Evolutionary conservation across 2,888 invertebrate species (phyloP).

Genomic region (Cosmopolites sordidus): DNA sequence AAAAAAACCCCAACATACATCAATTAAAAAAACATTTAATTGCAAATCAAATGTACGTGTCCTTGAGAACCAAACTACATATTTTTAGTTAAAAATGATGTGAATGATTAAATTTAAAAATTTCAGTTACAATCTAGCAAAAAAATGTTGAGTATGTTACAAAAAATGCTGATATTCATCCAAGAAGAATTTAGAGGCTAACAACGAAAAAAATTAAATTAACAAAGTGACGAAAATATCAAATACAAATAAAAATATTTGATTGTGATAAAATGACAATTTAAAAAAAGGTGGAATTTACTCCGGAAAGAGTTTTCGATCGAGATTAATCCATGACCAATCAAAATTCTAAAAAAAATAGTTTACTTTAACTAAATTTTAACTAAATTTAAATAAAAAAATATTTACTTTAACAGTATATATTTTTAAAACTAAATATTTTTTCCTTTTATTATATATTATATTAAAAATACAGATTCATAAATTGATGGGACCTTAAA

Average conservation of each 20-base stretch:
- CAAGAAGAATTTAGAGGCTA: not conserved
- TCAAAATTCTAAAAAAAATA: conserved; percentile 25
- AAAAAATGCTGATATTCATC: conserved; percentile 8
- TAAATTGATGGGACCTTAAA: conserved; percentile 18
- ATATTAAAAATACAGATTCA: conserved; percentile 22
- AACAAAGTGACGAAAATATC: conserved; percentile 24
- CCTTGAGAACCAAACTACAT: conserved; percentile 52
- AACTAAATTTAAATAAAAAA: no score
- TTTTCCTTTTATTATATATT: no score
- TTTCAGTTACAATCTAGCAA: conserved; percentile 9
- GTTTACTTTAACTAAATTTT: no score
- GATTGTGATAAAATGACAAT: conserved; percentile 17
- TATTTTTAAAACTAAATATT: no score
- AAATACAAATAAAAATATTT: conserved; percentile 44
- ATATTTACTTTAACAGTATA: no score
- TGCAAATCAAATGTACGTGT: conserved; percentile 27
- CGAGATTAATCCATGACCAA: conserved; percentile 17
- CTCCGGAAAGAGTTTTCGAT: conserved; percentile 42
- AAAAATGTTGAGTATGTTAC: conserved; percentile 5
- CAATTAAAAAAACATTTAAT: conserved; percentile 25
- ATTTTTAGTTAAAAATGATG: conserved; percentile 36
- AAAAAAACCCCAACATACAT: conserved; percentile 26
- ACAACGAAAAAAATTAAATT: not conserved
- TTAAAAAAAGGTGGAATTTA: conserved; percentile 50
- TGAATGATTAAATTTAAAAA: not conserved